Evolutionary conservation across 1,140 invertebrate genomes (phyloP), one percentile per base, ranked within the genome.

Genomic region (Leucophenga varia): DNA sequence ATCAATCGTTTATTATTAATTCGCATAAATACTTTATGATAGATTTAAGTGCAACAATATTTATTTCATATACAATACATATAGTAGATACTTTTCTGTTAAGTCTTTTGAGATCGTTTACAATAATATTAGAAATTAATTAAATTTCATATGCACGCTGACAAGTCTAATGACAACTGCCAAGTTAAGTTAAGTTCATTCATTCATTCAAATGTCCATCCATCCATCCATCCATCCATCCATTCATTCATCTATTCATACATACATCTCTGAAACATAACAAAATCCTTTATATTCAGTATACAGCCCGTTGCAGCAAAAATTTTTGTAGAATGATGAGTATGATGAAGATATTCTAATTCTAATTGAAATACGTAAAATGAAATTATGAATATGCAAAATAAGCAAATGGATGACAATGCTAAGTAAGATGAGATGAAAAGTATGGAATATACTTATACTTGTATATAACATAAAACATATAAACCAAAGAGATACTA

Each of bases 351-450:
- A 55, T 58, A 39, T 55, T 56, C 59, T 49, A 43, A 67, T 67
- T 67, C 63, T 67, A 67, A 67, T 67, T 67, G 63, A 68, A 67
- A 67, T 63, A 67, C 63, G 64, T 67, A 67, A 67, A 67, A 67
- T 57, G 61, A 67, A 67, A 67, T 67, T 67, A 67, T 67, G 63
- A 67, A 67, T 67, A 67, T 67, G 63, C 63, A 67, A 67, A 67
- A 63, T 67, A 67, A 67, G 63, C 63, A 67, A 67, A 68, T 67
- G 63, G 63, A 63, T 67, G 63, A 67, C 63, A 67, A 67, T 67
- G 63, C 63, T 67, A 49, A 63, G 63, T 59, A 67, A 60, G 44
- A 67, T 53, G 58, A n/a, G 13, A 46, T 46, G n/a, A 22, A 36
- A 49, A 37, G 10, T 25, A 10, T 6, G 5, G 22, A 25, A 10